These are phyloP conservation scores for Prietella phreatophila DNA, from an alignment of 2,113 vertebrate genomes.

Conservation along the genomic window DNA sequence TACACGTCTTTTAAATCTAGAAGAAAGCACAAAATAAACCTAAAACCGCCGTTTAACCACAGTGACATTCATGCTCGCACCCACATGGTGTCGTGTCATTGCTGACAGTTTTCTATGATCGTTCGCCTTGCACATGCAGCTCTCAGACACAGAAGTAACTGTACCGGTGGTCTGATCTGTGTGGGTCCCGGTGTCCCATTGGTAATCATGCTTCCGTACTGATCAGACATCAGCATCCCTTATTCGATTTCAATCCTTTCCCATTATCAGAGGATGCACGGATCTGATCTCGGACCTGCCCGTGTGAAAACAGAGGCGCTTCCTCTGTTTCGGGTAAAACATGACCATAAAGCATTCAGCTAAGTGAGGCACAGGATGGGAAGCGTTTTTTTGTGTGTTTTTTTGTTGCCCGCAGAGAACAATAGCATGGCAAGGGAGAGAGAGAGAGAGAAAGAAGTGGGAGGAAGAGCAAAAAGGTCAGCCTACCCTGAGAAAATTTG, in stretches of 20 bases:
- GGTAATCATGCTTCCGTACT: not conserved
- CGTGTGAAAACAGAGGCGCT: not conserved
- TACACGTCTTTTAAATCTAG: not conserved
- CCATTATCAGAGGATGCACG: not conserved
- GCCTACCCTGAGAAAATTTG: conserved; percentile 14
- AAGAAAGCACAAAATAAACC: conserved; percentile 1
- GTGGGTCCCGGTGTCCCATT: not conserved
- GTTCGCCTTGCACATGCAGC: not conserved
- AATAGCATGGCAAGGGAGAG: conserved; percentile 28
- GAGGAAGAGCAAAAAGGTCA: conserved; percentile 38
- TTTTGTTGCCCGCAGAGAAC: conserved; percentile 28
- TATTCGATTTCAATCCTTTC: not conserved
- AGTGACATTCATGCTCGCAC: conserved; percentile 12
- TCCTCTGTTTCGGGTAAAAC: conserved; percentile 33
- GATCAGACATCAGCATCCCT: not conserved
- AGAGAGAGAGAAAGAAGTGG: conserved; percentile 30
- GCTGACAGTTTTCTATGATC: not conserved
- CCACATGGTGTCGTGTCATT: not conserved
- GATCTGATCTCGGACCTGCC: conserved; percentile 10
- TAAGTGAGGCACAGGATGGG: conserved; percentile 32
- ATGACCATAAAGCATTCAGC: conserved; percentile 38
- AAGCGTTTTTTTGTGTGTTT: not conserved
- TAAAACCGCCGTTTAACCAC: not conserved
- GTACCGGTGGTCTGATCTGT: not conserved
- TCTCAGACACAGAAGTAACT: not conserved